phyloP scores from a whole-genome alignment of 2,113 vertebrate genomes.

The Anolis sagrei region DNA sequence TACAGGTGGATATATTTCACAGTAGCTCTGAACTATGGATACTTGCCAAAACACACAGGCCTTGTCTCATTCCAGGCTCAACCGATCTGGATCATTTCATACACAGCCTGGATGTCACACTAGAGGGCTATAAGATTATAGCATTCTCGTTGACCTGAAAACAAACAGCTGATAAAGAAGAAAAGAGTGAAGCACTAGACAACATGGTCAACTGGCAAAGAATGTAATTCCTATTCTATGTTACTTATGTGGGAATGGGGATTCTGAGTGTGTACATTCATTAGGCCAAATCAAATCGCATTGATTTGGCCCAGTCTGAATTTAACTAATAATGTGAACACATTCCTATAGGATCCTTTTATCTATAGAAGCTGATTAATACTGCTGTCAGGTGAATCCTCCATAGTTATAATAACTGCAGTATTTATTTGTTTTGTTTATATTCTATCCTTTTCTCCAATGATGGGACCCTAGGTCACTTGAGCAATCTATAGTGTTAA shows the following conservation, averaged over 20 bases:
- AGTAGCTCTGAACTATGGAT: not conserved
- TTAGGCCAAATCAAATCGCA: slow-evolving; percentile 1
- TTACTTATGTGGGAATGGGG: too few species aligned
- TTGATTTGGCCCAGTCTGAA: not conserved
- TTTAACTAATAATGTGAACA: not conserved
- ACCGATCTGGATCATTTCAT: slow-evolving; percentile 6
- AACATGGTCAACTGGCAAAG: not conserved
- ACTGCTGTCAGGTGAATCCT: not conserved
- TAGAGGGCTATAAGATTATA: not conserved
- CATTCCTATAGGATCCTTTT: not conserved
- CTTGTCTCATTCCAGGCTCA: not conserved
- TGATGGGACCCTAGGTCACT: too few species aligned
- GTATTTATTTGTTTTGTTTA: too few species aligned
- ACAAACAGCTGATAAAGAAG: not conserved
- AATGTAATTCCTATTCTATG: not conserved
- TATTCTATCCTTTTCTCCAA: too few species aligned
- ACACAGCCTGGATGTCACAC: slow-evolving; percentile 1
- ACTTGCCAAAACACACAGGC: not conserved
- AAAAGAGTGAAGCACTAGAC: not conserved
- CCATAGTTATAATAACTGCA: too few species aligned
- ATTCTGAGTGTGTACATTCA: too few species aligned
- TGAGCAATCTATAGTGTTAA: too few species aligned
- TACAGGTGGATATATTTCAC: not conserved
- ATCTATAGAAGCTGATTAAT: not conserved
- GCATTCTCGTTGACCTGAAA: slow-evolving; percentile 17